Base-by-base conservation (phyloP, 2,888 invertebrate species). In the Ormia ochracea region DNA sequence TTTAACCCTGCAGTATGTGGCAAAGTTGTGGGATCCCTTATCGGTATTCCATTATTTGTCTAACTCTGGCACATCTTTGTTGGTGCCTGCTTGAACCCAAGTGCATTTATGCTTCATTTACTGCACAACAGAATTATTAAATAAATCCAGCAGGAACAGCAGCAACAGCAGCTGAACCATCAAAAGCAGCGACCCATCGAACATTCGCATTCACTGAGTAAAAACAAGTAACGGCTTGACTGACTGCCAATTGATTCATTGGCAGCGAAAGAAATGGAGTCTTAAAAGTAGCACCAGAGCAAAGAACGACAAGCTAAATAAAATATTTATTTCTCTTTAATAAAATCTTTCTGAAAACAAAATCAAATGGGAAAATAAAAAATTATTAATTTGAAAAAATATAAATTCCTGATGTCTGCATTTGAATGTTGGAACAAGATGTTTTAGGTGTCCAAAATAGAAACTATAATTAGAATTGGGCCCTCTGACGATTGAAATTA, bases 71-170 rank as follows among this genome's bases (percentile, higher is more conserved):
- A 33, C n/a, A 9, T 14, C 14, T 28, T 50, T 28, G 4, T 23
- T 41, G 31, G 14, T 38, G 38, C 54, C 33, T 50, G 36, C 52
- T 59, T 76, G 31, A 54, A 63, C 73, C 59, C 74, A 79, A 74
- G 74, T 56, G 74, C 69, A 79, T 74, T 76, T 58, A 73, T 76
- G 81, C 81, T 77, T 82, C 78, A 82, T 81, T 82, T 78, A 66
- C 52, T 56, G 56, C 78, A 75, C 76, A 41, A 72, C 12, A 61
- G 70, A 61, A 72, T 61, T 72, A 52, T 72, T 72, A 31, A 72
- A 61, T 58, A 59, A 59, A 59, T 12, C 33, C 38, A 59, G 17
- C 56, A 56, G 28, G 33, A 14, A n/a, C 33, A 45, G 17, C 48
- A 48, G 58, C 58, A 14, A n/a, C 33, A 45, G 17, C 48, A 48